Evolutionary conservation across 2,113 vertebrate genomes (phyloP).

Genomic region (Halichoerus grypus): DNA sequence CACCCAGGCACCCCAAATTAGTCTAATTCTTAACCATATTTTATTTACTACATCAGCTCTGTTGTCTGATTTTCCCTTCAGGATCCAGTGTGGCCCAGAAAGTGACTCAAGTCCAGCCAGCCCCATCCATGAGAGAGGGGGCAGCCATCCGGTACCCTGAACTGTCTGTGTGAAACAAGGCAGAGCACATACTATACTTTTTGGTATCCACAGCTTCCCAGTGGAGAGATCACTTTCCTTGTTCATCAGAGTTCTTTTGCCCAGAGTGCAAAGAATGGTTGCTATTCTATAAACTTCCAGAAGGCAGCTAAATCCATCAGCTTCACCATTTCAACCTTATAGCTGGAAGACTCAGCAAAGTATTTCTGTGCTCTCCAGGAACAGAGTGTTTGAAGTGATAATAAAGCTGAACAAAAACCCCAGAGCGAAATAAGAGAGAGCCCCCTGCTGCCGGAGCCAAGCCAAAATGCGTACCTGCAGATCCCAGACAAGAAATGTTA

Average conservation of each 20-base stretch:
- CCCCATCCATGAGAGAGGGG: rapidly evolving
- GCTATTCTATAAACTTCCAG: neutral
- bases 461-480: neutral
- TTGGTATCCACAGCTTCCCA: conserved; percentile 49
- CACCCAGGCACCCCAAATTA: neutral
- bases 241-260: rapidly evolving
- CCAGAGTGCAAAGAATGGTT: rapidly evolving
- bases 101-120: neutral
- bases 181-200: rapidly evolving
- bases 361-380: conserved; percentile 42
- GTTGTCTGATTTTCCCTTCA: conserved; percentile 42
- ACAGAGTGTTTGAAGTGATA: neutral
- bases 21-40: neutral
- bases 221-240: neutral
- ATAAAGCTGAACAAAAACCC: conserved; percentile 40
- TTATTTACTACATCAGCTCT: neutral
- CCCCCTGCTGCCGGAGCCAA: neutral
- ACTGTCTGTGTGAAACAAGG: neutral
- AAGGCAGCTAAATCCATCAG: neutral
- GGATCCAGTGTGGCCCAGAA: neutral
- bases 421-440: neutral
- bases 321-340: neutral
- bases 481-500: neutral
- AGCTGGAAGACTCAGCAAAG: neutral
- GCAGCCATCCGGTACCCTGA: neutral